Conservation (phyloP, 2,797 vertebrate genomes). For the Cygnus olor region DNA sequence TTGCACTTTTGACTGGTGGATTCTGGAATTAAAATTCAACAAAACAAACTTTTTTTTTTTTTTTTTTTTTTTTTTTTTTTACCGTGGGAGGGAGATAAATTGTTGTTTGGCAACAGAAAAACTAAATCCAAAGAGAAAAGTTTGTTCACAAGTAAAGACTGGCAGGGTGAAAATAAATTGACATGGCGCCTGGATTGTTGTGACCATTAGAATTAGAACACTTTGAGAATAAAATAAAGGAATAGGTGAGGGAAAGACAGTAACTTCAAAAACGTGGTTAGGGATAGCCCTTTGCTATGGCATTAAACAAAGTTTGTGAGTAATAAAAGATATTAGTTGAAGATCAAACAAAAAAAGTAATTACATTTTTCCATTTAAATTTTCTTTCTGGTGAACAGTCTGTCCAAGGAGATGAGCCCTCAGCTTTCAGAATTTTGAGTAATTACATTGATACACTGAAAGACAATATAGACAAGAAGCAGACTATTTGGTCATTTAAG, state of each 20-base stretch:
- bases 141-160: not conserved
- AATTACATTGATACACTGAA: not conserved
- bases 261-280: not conserved
- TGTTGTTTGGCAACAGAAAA: not conserved
- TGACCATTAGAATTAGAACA: not conserved
- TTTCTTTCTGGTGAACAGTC: not conserved
- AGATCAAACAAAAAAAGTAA: not conserved
- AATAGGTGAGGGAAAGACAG: not conserved
- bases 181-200: accelerated
- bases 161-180: not conserved
- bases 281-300: not conserved
- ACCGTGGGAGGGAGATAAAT: not conserved
- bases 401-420: not conserved
- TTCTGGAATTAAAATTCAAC: not conserved
- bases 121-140: not conserved
- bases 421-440: not conserved
- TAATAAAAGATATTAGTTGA: not conserved
- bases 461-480: not conserved
- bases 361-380: not conserved
- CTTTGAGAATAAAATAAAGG: not conserved
- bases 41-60: not conserved
- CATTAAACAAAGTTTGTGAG: not conserved
- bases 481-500: not conserved
- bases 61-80: accelerated
- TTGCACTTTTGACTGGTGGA: not conserved